These are phyloP conservation scores for Intellagama lesueurii DNA, from an alignment of 2,797 vertebrate genomes.

Conservation along the genomic window DNA sequence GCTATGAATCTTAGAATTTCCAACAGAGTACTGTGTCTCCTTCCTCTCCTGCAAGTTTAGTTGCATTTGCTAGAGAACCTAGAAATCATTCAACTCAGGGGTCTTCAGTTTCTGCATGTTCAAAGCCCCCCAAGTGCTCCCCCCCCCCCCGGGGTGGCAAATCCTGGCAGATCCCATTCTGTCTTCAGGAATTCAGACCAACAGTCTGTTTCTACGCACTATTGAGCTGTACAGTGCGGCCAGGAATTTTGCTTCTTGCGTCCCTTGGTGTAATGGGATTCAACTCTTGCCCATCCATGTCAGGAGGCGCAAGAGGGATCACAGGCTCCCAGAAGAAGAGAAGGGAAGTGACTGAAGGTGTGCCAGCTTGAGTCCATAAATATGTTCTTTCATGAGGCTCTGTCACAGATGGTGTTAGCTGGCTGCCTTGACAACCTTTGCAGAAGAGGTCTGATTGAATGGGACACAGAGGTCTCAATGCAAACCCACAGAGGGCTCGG, in stretches of 20 bases:
- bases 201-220: neutral
- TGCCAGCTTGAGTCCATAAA: neutral
- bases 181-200: neutral
- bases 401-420: neutral
- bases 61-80: neutral
- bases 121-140: no score
- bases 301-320: neutral
- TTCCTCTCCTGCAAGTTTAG: neutral
- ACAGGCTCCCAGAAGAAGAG: neutral
- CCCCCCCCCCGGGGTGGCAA: neutral
- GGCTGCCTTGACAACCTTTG: neutral
- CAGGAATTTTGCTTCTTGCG: neutral
- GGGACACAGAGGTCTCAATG: neutral
- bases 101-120: neutral
- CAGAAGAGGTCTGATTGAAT: neutral
- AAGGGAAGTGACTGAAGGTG: neutral
- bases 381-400: neutral
- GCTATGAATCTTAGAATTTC: neutral
- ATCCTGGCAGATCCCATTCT: neutral
- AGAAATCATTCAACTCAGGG: neutral
- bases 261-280: neutral
- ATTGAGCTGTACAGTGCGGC: neutral
- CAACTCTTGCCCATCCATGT: neutral
- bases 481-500: no score
- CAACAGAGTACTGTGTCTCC: neutral